These are phyloP conservation scores for Myathropa florea DNA, from an alignment of 2,888 invertebrate genomes.

Conservation along the genomic window DNA sequence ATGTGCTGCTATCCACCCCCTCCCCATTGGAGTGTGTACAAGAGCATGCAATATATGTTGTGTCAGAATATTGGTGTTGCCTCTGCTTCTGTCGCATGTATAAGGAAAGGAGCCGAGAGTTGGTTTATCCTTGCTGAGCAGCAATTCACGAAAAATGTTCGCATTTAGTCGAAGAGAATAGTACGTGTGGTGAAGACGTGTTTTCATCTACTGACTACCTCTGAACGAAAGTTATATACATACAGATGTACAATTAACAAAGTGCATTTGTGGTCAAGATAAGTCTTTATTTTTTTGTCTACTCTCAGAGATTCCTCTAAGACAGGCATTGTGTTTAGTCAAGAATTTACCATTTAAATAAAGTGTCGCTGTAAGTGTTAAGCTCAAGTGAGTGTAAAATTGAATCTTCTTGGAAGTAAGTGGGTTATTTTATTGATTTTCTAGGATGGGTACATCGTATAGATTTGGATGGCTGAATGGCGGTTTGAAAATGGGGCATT, in stretches of 20 bases:
- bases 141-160: slow-evolving; percentile 54
- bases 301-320: background rate
- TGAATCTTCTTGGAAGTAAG: slow-evolving; percentile 21
- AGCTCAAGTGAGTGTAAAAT: slow-evolving; percentile 38
- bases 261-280: slow-evolving; percentile 10
- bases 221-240: too few relatives aligned
- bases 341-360: background rate
- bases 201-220: slow-evolving; percentile 11
- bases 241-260: too few relatives aligned
- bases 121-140: slow-evolving; percentile 58
- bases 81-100: slow-evolving; percentile 23
- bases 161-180: slow-evolving; percentile 73
- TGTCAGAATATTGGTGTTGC: slow-evolving; percentile 57
- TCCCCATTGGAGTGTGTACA: slow-evolving; percentile 18
- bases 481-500: slow-evolving; percentile 15
- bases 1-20: background rate
- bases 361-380: background rate
- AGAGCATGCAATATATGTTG: slow-evolving; percentile 20
- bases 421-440: slow-evolving; percentile 60
- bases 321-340: background rate
- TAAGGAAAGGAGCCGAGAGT: slow-evolving; percentile 52
- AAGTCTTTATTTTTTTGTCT: background rate
- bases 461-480: background rate
- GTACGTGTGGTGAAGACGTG: slow-evolving; percentile 74
- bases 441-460: slow-evolving; percentile 28